A percentile compares a stretch with the other conserved stretches of the same genome.
These are phyloP conservation scores for Nomada fucata DNA, from an alignment of 2,888 invertebrate genomes.

Conservation along the genomic window DNA sequence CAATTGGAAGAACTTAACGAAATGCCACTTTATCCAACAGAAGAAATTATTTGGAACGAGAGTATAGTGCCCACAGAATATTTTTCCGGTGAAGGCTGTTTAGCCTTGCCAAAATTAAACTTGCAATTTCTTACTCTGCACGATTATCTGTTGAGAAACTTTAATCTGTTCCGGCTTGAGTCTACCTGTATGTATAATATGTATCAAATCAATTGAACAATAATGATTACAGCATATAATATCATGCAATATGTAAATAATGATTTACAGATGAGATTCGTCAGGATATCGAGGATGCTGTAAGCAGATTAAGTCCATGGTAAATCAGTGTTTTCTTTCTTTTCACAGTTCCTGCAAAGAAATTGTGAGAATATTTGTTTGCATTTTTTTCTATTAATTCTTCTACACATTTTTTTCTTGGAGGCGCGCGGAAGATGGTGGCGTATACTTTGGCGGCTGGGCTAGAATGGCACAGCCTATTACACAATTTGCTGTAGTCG, in stretches of 20 bases:
- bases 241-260: neutral
- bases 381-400: neutral
- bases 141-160: constrained; percentile 98
- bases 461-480: constrained; percentile 99
- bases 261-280: constrained; percentile 94
- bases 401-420: neutral
- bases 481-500: constrained; percentile 95
- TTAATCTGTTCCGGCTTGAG: constrained; percentile 98
- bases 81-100: constrained; percentile 97
- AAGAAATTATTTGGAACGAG: constrained; percentile 99
- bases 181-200: constrained; percentile 93
- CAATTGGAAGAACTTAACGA: constrained; percentile 97
- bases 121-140: constrained; percentile 99
- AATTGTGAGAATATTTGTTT: neutral
- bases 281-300: constrained; percentile 98
- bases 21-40: constrained; percentile 99
- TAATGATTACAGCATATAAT: neutral
- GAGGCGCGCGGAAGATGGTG: constrained; percentile 94
- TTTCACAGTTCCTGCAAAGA: no score
- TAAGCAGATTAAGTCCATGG: constrained; percentile 96
- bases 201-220: neutral
- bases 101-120: constrained; percentile 98
- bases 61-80: constrained; percentile 99
- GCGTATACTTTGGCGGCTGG: constrained; percentile 98
- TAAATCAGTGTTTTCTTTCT: constrained; percentile 59